Evolutionary conservation across 2,888 invertebrate species (phyloP), one percentile per base, ranked within the genome.

Genomic region (Eristalis pertinax): DNA sequence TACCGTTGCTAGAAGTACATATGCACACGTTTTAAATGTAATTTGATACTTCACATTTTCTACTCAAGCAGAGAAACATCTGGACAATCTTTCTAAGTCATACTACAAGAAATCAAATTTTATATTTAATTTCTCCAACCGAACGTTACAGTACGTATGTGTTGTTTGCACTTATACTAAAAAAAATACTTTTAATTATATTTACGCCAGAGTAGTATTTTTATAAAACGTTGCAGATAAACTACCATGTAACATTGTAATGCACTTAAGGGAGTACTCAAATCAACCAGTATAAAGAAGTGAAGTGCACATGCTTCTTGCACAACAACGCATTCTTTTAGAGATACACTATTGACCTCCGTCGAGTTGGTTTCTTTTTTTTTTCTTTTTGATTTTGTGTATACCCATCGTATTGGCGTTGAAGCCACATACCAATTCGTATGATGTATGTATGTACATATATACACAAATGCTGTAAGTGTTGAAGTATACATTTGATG

Each of bases 321-420:
- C 80, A 85, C 72, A 85, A 77, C 43, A 73, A 81, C 70, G 76
- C 80, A 85, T 73, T 79, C 84, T 60, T 69, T 32, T 11, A 68
- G 50, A 64, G 84, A 84, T 84, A 84, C 75, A 79, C 79, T 75
- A 63, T 80, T 68, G 84, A 84, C 75, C 79, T 75, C 67, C 56
- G 79, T 38, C 38, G 58, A 32, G 41, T 19, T 43, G 26, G 50
- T 73, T 63, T 29, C 43, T 60, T 62, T 56, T 15, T 15, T 11
- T 60, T 15, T 24, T 13, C 8, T 50, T 50, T 50, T 50, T 50
- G 19, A 50, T n/a, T 50, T 50, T n/a, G 19, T 50, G 19, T 50
- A n/a, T 50, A n/a, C 43, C 7, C n/a, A 50, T 50, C 43, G 2
- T 5, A 22, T 50, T 50, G 50, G 50, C 43, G 43, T 50, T 50